Evolutionary conservation across 2,888 invertebrate genomes (phyloP), one percentile per base, ranked within the genome.

Genomic region (Tholera decimalis): DNA sequence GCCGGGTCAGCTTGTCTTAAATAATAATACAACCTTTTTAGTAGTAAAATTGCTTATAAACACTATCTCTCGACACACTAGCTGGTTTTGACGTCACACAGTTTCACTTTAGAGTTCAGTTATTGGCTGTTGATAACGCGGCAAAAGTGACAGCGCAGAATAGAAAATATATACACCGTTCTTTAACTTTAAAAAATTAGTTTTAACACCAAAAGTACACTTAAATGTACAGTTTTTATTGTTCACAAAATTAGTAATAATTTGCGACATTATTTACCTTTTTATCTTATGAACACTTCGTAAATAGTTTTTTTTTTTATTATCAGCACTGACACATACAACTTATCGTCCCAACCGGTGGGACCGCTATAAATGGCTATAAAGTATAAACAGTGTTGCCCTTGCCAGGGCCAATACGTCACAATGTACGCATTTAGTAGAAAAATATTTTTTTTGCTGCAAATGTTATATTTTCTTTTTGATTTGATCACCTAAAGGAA

Each of bases 181-280:
- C 5, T 15, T 11, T 18, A 37, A n/a, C 8, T 26, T 3, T 6
- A 37, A 39, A 37, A 50, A 1, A 33, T 35, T 13, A 0, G 11
- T 33, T 62, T 33, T 50, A 8, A 11, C 1, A 26, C 9, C 0
- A 20, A 37, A 62, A 61, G 22, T 18, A 33, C 37, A 51, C 51
- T n/a, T 15, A 0, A 8, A 51, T 33, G 4, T 9, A 53, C 37
- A 39, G 22, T 28, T 20, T 22, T 13, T 26, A 26, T 37, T 13
- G 1, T 13, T 9, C n/a, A 35, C 8, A 3, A 2, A 51, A 22
- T 26, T 2, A 15, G 0, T 43, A 6, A 35, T 22, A 2, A 33
- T 33, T 35, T 24, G 1, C 3, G 2, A 0, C 3, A 41, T 3
- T 37, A 30, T 74, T 74, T 72, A 72, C 75, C 75, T 72, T 9